These are phyloP conservation scores for Zaprionus camerounensis DNA, from an alignment of 1,140 invertebrate genomes.

Conservation along the genomic window DNA sequence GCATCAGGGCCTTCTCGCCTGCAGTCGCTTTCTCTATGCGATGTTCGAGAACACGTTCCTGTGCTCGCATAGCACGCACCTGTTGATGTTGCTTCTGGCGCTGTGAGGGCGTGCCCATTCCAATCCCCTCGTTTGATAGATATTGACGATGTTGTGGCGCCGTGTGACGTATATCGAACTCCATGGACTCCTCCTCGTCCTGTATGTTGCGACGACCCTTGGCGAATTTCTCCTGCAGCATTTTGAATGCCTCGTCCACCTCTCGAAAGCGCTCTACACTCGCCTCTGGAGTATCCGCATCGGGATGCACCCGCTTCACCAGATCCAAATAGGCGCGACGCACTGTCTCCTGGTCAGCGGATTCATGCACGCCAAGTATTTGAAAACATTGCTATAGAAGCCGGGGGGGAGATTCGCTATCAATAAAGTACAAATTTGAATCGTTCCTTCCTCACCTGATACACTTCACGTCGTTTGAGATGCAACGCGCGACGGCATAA, in stretches of 20 bases:
- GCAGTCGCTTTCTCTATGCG: conserved; percentile 88
- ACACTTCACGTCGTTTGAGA: conserved; percentile 56
- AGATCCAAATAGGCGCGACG: conserved; percentile 89
- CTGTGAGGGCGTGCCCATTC: conserved; percentile 90
- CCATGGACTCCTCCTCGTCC: conserved; percentile 84
- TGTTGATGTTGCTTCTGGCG: conserved; percentile 90
- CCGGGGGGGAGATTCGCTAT: not conserved
- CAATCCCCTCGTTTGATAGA: conserved; percentile 91
- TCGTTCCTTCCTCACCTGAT: conserved; percentile 42
- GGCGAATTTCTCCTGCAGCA: conserved; percentile 86
- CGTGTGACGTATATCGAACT: conserved; percentile 89
- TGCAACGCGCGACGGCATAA: conserved; percentile 43
- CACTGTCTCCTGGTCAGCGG: conserved; percentile 89
- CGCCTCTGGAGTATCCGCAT: conserved; percentile 89
- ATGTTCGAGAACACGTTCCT: conserved; percentile 91
- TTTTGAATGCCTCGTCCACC: conserved; percentile 86
- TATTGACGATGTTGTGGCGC: conserved; percentile 95
- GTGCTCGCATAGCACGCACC: conserved; percentile 89
- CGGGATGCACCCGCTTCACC: conserved; percentile 93
- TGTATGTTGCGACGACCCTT: conserved; percentile 84
- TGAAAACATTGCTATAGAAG: conserved; percentile 87
- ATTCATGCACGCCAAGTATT: conserved; percentile 87
- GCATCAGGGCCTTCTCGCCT: conserved; percentile 88
- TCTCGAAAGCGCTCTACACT: conserved; percentile 89
- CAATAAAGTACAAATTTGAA: not conserved